Conservation (phyloP, 2,797 vertebrate genomes). For the Hipposideros larvatus region DNA sequence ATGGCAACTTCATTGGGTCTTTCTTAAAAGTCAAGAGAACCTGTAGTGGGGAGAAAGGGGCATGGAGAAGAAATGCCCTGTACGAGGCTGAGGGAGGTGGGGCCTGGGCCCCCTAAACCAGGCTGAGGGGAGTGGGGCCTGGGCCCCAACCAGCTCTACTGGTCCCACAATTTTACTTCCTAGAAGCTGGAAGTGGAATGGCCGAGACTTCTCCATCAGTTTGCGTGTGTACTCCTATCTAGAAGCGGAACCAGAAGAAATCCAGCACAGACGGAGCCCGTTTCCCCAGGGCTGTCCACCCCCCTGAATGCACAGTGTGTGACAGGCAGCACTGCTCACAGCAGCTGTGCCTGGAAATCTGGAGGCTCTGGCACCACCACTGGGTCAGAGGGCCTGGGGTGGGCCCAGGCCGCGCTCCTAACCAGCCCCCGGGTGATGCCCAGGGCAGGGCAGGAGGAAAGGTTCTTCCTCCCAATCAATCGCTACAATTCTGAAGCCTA, state of each 20-base stretch:
- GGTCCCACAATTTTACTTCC: not conserved
- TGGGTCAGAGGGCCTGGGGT: too few species aligned
- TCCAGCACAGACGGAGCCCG: not conserved
- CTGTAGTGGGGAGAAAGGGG: not conserved
- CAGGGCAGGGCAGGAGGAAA: not conserved
- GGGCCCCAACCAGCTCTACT: not conserved
- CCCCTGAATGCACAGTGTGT: not conserved
- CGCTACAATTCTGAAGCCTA: not conserved
- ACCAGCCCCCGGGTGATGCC: not conserved
- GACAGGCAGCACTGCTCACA: too few species aligned
- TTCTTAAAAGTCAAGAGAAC: not conserved
- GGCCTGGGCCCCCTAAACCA: not conserved
- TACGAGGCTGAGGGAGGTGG: not conserved
- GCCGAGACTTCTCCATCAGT: not conserved
- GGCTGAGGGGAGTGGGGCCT: too few species aligned
- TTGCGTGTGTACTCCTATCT: not conserved
- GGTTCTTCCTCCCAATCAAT: not conserved
- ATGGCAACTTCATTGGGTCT: not conserved
- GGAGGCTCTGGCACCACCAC: too few species aligned
- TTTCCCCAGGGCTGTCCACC: not conserved
- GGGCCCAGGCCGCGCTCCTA: fast-evolving
- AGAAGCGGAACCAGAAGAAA: not conserved
- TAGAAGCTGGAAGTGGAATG: not conserved
- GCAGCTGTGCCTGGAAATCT: too few species aligned
- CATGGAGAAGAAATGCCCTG: not conserved